Conservation (phyloP, 2,113 vertebrate genomes). For the Felis chaus region DNA sequence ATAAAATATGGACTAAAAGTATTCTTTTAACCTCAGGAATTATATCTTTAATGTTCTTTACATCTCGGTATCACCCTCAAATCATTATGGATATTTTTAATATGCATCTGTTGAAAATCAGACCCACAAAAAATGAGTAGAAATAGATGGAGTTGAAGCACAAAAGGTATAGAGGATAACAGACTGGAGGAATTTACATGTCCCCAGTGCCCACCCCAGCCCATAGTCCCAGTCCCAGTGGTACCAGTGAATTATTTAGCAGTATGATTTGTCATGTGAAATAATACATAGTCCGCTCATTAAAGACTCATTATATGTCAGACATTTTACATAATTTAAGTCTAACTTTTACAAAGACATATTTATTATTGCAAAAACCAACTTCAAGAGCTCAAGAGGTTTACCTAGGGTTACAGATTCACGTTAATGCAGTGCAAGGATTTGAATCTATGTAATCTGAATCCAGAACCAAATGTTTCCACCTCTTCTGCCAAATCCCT, state of each 20-base stretch:
- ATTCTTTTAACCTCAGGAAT: background rate
- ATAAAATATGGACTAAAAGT: background rate
- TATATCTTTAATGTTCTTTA: background rate
- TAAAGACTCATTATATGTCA: slow-evolving; percentile 44
- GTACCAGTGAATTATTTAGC: background rate
- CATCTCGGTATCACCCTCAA: background rate
- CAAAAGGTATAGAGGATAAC: background rate
- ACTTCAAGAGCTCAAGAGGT: background rate
- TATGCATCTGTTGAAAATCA: background rate
- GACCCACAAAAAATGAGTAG: background rate
- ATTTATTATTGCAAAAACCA: slow-evolving; percentile 43
- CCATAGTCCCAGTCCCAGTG: too few relatives aligned
- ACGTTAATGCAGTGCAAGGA: background rate
- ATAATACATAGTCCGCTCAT: slow-evolving; percentile 34
- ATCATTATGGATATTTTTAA: background rate
- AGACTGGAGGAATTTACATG: background rate
- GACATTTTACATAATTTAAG: slow-evolving; percentile 16
- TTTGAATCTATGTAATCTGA: background rate
- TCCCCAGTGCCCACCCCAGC: background rate
- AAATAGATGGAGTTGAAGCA: background rate
- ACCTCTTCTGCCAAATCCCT: background rate
- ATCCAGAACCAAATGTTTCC: background rate
- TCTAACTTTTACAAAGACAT: slow-evolving; percentile 45
- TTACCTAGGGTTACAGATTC: background rate
- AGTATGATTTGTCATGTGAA: slow-evolving; percentile 4